A percentile compares a stretch with the other conserved stretches of the same genome.
phyloP scores from a whole-genome alignment of 1,140 invertebrate species.

The Triops longicaudatus region DNA sequence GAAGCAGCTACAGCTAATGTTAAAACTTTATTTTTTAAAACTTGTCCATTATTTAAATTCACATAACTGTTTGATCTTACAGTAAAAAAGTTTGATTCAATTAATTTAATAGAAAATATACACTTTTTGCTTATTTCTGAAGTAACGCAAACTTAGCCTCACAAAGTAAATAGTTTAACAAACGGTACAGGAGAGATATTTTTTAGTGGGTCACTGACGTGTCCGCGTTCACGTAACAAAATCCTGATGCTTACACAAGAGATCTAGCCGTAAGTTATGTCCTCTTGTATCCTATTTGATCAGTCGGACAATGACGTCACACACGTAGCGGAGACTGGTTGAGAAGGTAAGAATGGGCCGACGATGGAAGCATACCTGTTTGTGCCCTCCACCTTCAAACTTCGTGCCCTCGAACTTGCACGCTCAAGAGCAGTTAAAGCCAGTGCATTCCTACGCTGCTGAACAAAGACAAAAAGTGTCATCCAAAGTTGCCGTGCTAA shows the following conservation, averaged over 20 bases:
- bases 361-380: neutral
- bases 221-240: neutral
- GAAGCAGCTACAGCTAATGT: too few relatives aligned
- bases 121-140: too few relatives aligned
- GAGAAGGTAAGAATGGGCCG: neutral
- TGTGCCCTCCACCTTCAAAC: constrained; percentile 14
- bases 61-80: too few relatives aligned
- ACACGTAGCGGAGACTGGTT: neutral
- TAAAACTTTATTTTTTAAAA: too few relatives aligned
- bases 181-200: neutral
- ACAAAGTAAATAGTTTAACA: neutral
- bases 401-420: constrained; percentile 5
- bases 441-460: neutral
- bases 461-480: constrained; percentile 7
- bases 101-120: too few relatives aligned
- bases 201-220: neutral
- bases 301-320: neutral
- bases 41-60: too few relatives aligned
- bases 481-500: neutral
- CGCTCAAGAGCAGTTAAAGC: constrained; percentile 1
- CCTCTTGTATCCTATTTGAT: neutral
- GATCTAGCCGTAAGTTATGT: neutral
- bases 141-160: too few relatives aligned
- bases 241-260: neutral
- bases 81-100: too few relatives aligned